These are phyloP conservation scores for Edolisoma coerulescens DNA, from an alignment of 2,113 vertebrate genomes.

Conservation along the genomic window DNA sequence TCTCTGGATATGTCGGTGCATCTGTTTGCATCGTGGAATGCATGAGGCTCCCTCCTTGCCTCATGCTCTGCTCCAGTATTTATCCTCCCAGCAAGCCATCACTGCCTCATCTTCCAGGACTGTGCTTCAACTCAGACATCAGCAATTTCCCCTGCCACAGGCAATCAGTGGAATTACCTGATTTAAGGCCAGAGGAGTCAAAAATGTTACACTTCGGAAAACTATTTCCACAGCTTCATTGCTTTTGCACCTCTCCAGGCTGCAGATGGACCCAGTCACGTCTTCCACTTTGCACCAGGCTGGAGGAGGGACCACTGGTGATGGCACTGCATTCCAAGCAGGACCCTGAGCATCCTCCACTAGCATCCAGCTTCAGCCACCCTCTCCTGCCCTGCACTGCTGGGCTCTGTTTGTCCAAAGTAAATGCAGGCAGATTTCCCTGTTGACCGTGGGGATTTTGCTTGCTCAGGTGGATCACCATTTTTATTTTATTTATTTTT, in stretches of 20 bases:
- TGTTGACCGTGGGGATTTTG: not conserved
- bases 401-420: not conserved
- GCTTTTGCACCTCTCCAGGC: not conserved
- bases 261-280: accelerated
- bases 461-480: not conserved
- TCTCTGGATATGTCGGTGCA: not conserved
- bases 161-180: not conserved
- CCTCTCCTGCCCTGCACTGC: not conserved
- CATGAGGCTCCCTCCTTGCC: not conserved
- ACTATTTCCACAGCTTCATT: not conserved
- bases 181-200: not conserved
- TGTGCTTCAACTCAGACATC: not conserved
- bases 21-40: not conserved
- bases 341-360: not conserved
- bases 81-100: not conserved
- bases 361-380: not conserved
- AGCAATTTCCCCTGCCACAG: conserved; percentile 7
- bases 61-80: not conserved
- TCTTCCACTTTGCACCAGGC: not conserved
- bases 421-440: not conserved
- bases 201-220: not conserved
- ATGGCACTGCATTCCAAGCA: not conserved
- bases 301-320: not conserved
- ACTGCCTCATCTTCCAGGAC: not conserved
- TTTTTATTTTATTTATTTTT: conserved; percentile 9